Percentiles rank a stretch among this genome's conserved stretches.
These are phyloP conservation scores for Pseudochirops cupreus DNA, from an alignment of 2,797 vertebrate species.

Conservation along the genomic window DNA sequence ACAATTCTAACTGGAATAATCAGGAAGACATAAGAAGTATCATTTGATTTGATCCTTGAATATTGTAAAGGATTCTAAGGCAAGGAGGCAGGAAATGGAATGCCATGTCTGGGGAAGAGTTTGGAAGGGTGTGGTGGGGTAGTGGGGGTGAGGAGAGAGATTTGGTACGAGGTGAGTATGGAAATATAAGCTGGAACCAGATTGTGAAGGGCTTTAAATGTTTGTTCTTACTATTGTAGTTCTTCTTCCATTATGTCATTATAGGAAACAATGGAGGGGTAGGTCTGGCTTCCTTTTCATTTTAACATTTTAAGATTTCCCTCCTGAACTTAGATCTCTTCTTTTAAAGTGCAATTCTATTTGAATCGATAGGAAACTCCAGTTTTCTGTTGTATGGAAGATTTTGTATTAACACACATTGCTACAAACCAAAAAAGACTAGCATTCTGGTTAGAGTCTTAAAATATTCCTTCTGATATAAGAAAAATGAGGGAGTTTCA, in stretches of 20 bases:
- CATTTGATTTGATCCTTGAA: not conserved
- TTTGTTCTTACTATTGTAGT: conserved; percentile 9
- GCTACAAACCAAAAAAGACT: conserved; percentile 46
- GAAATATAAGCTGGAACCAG: not conserved
- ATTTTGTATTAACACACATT: conserved; percentile 58
- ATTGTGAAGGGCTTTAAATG: not conserved
- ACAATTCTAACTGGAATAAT: not conserved
- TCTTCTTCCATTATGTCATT: conserved; percentile 32
- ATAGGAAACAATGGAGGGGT: conserved; percentile 48
- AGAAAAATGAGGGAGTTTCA: conserved; percentile 52
- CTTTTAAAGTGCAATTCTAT: conserved; percentile 60
- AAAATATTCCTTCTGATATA: conserved; percentile 56
- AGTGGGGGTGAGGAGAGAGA: no score
- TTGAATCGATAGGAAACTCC: conserved; percentile 66
- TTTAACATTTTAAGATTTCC: conserved; percentile 25
- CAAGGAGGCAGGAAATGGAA: not conserved
- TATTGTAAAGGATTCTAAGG: not conserved
- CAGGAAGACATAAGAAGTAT: not conserved
- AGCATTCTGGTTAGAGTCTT: not conserved
- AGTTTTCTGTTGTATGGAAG: conserved; percentile 57
- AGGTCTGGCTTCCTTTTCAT: conserved; percentile 27
- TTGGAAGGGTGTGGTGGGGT: not conserved
- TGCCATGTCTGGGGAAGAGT: not conserved
- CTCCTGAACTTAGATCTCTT: conserved; percentile 25
- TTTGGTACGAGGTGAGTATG: not conserved